Conservation (phyloP, 2,113 vertebrate genomes). For the Microtus oregoni region DNA sequence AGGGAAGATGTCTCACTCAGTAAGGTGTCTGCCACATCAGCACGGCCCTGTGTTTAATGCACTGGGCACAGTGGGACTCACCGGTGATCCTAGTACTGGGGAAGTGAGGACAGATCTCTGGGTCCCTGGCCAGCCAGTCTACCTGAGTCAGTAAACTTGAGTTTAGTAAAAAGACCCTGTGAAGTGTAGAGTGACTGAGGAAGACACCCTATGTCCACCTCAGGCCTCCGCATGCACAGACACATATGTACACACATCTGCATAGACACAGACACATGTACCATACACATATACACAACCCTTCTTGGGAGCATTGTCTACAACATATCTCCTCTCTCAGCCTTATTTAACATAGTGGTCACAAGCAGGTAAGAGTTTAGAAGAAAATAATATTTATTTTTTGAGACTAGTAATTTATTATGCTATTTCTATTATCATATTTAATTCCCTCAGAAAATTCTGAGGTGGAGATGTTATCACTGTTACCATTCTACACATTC, state of each 20-base stretch:
- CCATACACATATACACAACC: neutral
- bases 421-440: neutral
- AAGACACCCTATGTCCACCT: neutral
- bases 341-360: neutral
- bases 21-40: neutral
- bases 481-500: constrained; percentile 7
- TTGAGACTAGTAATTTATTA: constrained; percentile 38
- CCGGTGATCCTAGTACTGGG: neutral
- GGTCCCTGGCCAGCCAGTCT: neutral
- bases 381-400: neutral
- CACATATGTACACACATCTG: neutral
- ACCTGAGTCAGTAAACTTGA: neutral
- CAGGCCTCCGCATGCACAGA: neutral
- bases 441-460: neutral
- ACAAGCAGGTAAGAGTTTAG: neutral
- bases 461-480: neutral
- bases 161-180: neutral
- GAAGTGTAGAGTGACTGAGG: neutral
- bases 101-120: neutral
- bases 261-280: neutral
- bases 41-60: neutral
- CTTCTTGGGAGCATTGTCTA: neutral
- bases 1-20: neutral
- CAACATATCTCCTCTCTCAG: neutral
- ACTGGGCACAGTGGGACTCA: neutral